These are phyloP conservation scores for Trichoplusia ni DNA, from an alignment of 1,140 invertebrate species.

Conservation along the genomic window DNA sequence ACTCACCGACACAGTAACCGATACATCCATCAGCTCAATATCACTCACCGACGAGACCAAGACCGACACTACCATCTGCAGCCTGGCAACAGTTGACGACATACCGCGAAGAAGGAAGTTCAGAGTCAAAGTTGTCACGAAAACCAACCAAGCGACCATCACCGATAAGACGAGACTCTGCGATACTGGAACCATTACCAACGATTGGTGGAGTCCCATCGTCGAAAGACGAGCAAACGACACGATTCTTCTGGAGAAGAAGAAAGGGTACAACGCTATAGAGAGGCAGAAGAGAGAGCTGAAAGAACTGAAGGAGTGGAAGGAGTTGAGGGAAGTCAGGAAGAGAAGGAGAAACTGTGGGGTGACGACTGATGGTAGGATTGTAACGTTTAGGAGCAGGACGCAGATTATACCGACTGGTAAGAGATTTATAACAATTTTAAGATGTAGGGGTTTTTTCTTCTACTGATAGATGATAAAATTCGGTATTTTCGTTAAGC, in stretches of 20 bases:
- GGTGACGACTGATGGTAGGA: slow-evolving; percentile 24
- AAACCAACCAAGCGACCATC: slow-evolving; percentile 39
- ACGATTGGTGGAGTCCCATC: slow-evolving; percentile 64
- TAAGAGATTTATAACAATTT: too few species aligned
- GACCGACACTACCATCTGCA: slow-evolving; percentile 44
- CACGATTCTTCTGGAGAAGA: slow-evolving; percentile 14
- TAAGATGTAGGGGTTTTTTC: too few species aligned
- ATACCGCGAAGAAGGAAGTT: slow-evolving; percentile 58
- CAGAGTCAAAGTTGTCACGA: slow-evolving; percentile 38
- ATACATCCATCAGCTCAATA: background rate
- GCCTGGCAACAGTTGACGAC: slow-evolving; percentile 30
- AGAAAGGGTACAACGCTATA: background rate
- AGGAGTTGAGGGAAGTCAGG: background rate
- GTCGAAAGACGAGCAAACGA: slow-evolving; percentile 41
- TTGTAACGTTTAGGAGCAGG: slow-evolving; percentile 42
- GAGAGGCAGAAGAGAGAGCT: background rate
- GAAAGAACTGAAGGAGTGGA: background rate
- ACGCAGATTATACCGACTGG: slow-evolving; percentile 41
- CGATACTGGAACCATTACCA: slow-evolving; percentile 46
- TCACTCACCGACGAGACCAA: slow-evolving; percentile 32
- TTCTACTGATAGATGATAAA: too few species aligned
- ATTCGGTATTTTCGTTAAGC: too few species aligned
- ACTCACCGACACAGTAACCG: background rate
- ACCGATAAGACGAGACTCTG: slow-evolving; percentile 39
- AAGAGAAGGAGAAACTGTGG: slow-evolving; percentile 6